phyloP scores from a whole-genome alignment of 1,140 invertebrate species.

The Chionoecetes opilio region DNA sequence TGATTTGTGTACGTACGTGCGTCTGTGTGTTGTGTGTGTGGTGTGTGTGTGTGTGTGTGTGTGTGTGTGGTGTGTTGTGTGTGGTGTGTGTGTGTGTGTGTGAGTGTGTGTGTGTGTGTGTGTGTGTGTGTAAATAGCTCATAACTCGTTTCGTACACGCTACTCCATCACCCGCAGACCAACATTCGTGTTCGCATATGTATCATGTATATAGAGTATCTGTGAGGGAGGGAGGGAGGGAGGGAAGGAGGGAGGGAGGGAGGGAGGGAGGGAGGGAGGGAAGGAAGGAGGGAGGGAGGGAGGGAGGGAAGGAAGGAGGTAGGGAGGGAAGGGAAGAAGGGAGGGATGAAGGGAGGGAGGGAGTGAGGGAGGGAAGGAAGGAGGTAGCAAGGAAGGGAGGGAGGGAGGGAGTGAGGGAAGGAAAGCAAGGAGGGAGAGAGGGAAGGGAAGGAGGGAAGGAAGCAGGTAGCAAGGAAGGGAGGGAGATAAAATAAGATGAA shows the following conservation, averaged over 20 bases:
- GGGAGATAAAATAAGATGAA: neutral
- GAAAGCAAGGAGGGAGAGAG: neutral
- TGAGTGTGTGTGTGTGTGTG: constrained; percentile 25
- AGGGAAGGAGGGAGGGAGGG: neutral
- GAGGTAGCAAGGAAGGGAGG: too few relatives aligned
- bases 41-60: constrained; percentile 18
- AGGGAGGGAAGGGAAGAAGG: neutral
- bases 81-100: constrained; percentile 1
- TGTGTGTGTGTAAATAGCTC: neutral
- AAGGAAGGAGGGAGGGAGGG: neutral
- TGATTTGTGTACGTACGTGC: neutral
- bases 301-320: neutral
- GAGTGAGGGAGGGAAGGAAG: too few relatives aligned
- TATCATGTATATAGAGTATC: neutral
- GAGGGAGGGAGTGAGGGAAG: neutral
- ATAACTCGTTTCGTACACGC: neutral
- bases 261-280: neutral
- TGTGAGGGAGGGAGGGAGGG: neutral
- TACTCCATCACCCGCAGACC: neutral
- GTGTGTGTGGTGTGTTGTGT: constrained; percentile 17
- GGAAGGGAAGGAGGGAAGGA: too few relatives aligned
- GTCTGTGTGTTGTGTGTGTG: neutral
- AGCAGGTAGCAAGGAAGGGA: neutral
- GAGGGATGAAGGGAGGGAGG: neutral
- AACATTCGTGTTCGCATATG: neutral